A percentile compares a stretch with the other conserved stretches of the same genome.
Conservation (phyloP, 2,797 vertebrate genomes). For the Neoniphon sammara region DNA sequence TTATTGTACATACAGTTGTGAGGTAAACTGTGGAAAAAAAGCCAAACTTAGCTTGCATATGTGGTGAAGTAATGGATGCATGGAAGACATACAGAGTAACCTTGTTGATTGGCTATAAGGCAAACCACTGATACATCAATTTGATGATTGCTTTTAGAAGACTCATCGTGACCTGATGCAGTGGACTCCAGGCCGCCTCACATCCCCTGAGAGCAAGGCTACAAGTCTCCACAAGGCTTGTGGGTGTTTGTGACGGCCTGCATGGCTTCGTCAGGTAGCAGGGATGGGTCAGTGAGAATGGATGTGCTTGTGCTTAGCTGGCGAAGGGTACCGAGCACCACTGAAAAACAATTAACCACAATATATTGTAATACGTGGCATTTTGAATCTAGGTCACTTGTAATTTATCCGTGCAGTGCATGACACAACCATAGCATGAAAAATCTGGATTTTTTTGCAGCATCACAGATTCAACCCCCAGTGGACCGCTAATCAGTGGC, state of each 20-base stretch:
- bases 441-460: neutral
- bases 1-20: neutral
- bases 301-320: slow-evolving; percentile 93
- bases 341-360: slow-evolving; percentile 66
- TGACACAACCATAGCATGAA: neutral
- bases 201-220: slow-evolving; percentile 54
- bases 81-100: slow-evolving; percentile 40
- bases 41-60: neutral
- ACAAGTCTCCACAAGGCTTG: slow-evolving; percentile 77
- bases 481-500: neutral
- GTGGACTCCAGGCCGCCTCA: slow-evolving; percentile 11
- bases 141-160: slow-evolving; percentile 6
- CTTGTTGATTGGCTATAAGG: slow-evolving; percentile 19
- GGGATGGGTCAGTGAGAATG: slow-evolving; percentile 88
- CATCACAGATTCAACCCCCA: neutral
- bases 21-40: slow-evolving; percentile 1
- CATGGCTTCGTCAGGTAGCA: slow-evolving; percentile 89
- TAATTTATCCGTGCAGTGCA: neutral
- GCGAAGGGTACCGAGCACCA: slow-evolving; percentile 90
- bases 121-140: slow-evolving; percentile 33
- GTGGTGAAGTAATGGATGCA: slow-evolving; percentile 5
- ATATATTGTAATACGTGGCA: neutral
- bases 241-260: slow-evolving; percentile 80
- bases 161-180: neutral
- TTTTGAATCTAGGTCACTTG: too few relatives aligned